Evolutionary conservation across 1,140 invertebrate species (phyloP).

Genomic region (Lutraria rhynchaena): DNA sequence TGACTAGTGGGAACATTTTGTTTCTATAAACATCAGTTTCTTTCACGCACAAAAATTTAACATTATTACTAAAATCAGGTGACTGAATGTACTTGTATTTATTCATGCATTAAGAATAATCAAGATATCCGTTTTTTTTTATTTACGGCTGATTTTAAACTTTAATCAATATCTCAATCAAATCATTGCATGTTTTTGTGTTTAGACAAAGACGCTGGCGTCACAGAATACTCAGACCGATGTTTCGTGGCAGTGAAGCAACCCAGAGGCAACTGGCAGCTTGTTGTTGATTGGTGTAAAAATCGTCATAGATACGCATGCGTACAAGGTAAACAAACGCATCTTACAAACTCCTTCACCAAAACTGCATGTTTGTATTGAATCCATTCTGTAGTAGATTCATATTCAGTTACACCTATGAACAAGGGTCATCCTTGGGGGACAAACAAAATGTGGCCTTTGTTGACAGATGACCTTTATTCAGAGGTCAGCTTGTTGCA

Average conservation of each 20-base stretch:
- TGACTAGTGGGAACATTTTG: too few species aligned
- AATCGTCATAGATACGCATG: constrained; percentile 33
- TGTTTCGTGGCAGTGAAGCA: constrained; percentile 23
- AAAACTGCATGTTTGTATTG: not conserved
- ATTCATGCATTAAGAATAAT: too few species aligned
- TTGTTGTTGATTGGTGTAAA: constrained; percentile 1
- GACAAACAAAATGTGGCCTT: too few species aligned
- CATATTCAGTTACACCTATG: too few species aligned
- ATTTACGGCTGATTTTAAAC: not conserved
- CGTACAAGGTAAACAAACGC: constrained; percentile 32
- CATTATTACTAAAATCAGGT: too few species aligned
- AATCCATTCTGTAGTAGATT: not conserved
- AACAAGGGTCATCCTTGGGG: too few species aligned
- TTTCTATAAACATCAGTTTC: too few species aligned
- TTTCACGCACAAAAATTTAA: too few species aligned
- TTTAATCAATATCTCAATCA: not conserved
- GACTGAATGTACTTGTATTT: too few species aligned
- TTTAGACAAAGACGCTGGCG: constrained; percentile 2
- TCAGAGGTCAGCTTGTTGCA: not conserved
- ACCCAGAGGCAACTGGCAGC: constrained; percentile 19
- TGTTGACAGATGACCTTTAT: not conserved
- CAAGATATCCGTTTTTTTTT: too few species aligned
- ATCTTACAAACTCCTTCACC: not conserved
- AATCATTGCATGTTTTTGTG: not conserved
- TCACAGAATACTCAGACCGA: constrained; percentile 18